Evolutionary conservation across 2,888 invertebrate genomes (phyloP).

Genomic region (Mycalesis mineus): DNA sequence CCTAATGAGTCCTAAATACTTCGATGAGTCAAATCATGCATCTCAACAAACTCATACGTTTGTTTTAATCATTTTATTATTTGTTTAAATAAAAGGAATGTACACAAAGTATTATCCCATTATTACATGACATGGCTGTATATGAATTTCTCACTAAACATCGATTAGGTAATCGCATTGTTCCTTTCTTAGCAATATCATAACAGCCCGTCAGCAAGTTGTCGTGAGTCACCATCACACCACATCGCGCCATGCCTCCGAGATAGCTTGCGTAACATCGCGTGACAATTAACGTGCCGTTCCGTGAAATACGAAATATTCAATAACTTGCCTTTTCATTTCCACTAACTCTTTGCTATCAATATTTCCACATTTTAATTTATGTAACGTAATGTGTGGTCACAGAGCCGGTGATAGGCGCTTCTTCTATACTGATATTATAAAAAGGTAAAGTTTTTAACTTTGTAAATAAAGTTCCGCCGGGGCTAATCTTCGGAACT

Average conservation of each 20-base stretch:
- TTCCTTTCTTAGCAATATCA: constrained; percentile 5
- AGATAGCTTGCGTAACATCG: constrained; percentile 33
- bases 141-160: constrained; percentile 3
- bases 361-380: not conserved
- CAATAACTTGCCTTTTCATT: not conserved
- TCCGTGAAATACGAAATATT: constrained; percentile 19
- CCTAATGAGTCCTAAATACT: too few species aligned
- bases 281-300: constrained; percentile 30
- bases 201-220: constrained; percentile 18
- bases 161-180: constrained; percentile 10
- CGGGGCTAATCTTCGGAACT: too few species aligned
- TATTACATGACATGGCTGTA: not conserved
- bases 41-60: too few species aligned
- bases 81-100: not conserved
- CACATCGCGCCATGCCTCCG: constrained; percentile 20
- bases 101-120: not conserved
- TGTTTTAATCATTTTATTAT: too few species aligned
- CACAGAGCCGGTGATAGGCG: too few species aligned
- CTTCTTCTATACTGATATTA: too few species aligned
- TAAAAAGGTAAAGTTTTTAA: too few species aligned
- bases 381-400: too few species aligned
- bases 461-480: too few species aligned
- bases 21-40: too few species aligned
- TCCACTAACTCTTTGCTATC: not conserved
- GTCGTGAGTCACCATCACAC: constrained; percentile 21